Percentiles rank a stretch among this genome's conserved stretches.
Evolutionary conservation across 2,797 vertebrate species (phyloP).

Genomic region (Ciconia nigra): DNA sequence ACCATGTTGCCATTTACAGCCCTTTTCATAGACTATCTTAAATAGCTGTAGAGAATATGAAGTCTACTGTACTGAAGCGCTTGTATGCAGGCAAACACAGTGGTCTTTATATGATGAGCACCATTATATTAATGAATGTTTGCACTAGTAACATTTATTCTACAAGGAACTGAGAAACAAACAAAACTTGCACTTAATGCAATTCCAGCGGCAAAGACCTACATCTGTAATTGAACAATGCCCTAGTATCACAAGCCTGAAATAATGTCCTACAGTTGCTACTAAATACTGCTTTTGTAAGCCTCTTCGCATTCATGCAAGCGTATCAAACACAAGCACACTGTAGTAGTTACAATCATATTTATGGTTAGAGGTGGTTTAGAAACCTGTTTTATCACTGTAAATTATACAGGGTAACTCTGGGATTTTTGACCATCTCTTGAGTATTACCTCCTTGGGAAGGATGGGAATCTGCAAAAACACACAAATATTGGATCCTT

Average conservation of each 20-base stretch:
- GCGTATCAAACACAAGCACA: background rate
- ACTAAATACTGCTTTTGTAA: background rate
- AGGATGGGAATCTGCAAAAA: background rate
- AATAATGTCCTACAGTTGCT: background rate
- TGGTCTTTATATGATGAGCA: background rate
- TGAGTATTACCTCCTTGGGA: background rate
- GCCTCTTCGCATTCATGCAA: background rate
- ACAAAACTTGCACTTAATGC: background rate
- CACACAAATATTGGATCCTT: background rate
- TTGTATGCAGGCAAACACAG: background rate
- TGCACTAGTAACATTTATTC: background rate
- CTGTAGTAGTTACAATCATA: background rate
- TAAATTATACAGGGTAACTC: background rate
- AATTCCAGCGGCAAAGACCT: background rate
- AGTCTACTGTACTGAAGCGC: background rate
- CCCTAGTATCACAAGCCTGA: background rate
- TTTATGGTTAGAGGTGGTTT: background rate
- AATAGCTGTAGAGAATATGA: background rate
- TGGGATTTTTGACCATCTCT: background rate
- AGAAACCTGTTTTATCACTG: background rate
- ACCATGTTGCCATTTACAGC: conserved; percentile 32
- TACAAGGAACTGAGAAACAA: background rate
- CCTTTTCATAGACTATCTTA: conserved; percentile 3
- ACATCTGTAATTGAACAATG: background rate
- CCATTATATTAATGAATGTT: background rate